Evolutionary conservation across 2,888 invertebrate species (phyloP).

Genomic region (Cephus nigrinus): DNA sequence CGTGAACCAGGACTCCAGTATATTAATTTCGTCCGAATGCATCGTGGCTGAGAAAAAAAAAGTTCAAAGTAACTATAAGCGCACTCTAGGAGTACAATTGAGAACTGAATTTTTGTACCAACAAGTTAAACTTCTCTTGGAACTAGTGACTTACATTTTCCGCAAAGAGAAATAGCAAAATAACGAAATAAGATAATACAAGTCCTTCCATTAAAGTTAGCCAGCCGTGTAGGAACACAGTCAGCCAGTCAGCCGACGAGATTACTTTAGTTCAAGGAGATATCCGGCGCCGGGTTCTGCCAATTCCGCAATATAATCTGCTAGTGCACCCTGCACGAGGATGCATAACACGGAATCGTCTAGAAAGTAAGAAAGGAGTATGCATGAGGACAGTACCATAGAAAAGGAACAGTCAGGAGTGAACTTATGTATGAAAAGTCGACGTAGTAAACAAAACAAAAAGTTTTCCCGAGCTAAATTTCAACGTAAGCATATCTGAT

Average conservation of each 20-base stretch:
- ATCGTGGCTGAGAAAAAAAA: neutral
- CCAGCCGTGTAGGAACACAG: neutral
- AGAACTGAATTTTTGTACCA: neutral
- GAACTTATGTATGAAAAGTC: neutral
- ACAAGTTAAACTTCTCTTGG: neutral
- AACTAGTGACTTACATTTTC: neutral
- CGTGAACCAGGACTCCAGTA: neutral
- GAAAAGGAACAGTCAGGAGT: neutral
- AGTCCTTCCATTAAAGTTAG: neutral
- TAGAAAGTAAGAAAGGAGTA: neutral
- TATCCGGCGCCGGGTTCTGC: neutral
- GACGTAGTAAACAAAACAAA: neutral
- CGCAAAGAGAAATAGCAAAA: neutral
- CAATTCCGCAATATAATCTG: neutral
- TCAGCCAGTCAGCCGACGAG: neutral
- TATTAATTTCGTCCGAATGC: neutral
- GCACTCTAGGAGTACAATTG: neutral
- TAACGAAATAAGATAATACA: neutral
- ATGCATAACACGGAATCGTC: neutral
- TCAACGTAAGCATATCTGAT: neutral
- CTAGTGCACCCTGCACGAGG: neutral
- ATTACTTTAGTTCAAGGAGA: neutral
- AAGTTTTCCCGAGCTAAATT: neutral
- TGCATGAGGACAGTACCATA: no score
- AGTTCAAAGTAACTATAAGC: neutral